phyloP scores from a whole-genome alignment of 2,888 invertebrate species.

The Enchytraeus crypticus region DNA sequence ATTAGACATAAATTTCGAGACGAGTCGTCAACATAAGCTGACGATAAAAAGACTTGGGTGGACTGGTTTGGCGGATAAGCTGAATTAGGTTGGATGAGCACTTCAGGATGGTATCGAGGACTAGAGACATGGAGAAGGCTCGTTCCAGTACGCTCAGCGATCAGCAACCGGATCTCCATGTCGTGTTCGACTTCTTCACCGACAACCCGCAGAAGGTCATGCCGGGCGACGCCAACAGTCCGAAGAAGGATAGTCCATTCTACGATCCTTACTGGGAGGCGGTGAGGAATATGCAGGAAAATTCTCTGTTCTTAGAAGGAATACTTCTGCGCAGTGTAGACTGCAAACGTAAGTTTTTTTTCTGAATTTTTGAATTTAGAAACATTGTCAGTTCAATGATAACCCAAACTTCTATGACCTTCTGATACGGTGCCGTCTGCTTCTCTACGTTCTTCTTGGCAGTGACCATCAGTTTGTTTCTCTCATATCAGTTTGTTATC shows the following conservation, averaged over 20 bases:
- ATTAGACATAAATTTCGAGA: too few species aligned
- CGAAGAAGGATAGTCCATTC: slow-evolving; percentile 11
- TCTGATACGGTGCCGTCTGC: too few species aligned
- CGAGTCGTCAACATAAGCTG: too few species aligned
- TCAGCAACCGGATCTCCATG: slow-evolving; percentile 8
- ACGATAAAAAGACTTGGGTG: too few species aligned
- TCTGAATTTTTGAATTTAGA: too few species aligned
- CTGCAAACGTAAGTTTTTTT: slow-evolving; percentile 32
- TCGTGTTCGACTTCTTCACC: slow-evolving; percentile 19
- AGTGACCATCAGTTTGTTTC: too few species aligned
- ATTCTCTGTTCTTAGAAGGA: slow-evolving; percentile 34
- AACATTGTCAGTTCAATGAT: background rate
- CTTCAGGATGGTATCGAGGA: too few species aligned
- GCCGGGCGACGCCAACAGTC: slow-evolving; percentile 7
- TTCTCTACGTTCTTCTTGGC: too few species aligned
- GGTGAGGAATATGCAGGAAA: slow-evolving; percentile 21
- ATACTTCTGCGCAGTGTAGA: slow-evolving; percentile 34
- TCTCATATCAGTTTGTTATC: too few species aligned
- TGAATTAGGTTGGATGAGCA: too few species aligned
- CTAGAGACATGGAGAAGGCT: background rate
- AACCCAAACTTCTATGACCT: background rate
- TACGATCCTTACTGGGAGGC: slow-evolving; percentile 19
- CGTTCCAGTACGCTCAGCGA: background rate
- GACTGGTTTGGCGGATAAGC: too few species aligned
- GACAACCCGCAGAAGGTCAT: slow-evolving; percentile 19